Conservation (phyloP, 2,797 vertebrate genomes). For the Lutjanus argentimaculatus region DNA sequence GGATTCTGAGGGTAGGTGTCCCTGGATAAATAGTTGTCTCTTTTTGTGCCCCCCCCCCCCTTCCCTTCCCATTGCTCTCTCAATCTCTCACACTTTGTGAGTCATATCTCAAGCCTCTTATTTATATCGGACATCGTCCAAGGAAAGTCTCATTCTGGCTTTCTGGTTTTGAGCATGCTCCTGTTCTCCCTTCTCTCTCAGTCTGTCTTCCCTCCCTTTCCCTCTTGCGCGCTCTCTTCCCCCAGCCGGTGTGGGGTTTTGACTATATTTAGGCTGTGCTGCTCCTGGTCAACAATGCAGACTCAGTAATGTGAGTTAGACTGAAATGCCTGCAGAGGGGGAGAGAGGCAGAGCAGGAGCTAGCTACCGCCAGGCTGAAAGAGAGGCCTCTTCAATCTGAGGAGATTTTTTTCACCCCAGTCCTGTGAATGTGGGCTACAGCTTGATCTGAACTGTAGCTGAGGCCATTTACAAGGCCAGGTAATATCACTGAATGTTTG, state of each 20-base stretch:
- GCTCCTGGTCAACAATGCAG: constrained; percentile 85
- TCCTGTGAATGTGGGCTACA: constrained; percentile 43
- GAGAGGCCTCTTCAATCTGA: constrained; percentile 62
- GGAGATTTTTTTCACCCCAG: constrained; percentile 22
- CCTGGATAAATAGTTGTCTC: constrained; percentile 10
- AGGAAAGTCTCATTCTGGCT: constrained; percentile 53
- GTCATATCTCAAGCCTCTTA: constrained; percentile 55
- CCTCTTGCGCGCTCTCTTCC: constrained; percentile 56
- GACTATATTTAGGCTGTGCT: constrained; percentile 93
- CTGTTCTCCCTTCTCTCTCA: constrained; percentile 32
- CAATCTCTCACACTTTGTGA: constrained; percentile 30
- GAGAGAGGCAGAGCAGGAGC: constrained; percentile 53
- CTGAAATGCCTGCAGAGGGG: constrained; percentile 69
- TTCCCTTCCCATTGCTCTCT: neutral
- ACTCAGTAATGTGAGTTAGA: constrained; percentile 87
- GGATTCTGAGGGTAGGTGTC: constrained; percentile 82
- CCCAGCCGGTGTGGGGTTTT: constrained; percentile 78
- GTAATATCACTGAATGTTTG: constrained; percentile 53
- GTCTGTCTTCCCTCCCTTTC: constrained; percentile 65
- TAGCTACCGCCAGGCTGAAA: constrained; percentile 46
- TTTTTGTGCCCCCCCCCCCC: constrained; percentile 17
- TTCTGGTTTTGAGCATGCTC: constrained; percentile 56
- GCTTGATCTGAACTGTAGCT: constrained; percentile 46
- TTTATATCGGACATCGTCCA: constrained; percentile 60
- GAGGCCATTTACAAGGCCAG: constrained; percentile 58